phyloP scores from a whole-genome alignment of 2,113 vertebrate species.

The Euleptes europaea region DNA sequence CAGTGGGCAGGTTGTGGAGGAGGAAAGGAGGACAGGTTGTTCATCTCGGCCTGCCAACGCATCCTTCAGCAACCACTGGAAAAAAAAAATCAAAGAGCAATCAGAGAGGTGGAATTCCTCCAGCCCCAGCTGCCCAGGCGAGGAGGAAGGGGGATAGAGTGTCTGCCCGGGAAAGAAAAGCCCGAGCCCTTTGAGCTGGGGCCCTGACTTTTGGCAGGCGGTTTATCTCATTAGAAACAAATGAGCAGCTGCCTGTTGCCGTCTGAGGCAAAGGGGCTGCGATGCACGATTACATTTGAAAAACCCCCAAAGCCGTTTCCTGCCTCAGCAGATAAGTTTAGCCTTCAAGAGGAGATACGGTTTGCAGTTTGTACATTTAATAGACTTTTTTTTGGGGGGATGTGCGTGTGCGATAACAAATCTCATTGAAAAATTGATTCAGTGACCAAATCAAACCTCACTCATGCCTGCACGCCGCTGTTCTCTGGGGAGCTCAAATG shows the following conservation, averaged over 20 bases:
- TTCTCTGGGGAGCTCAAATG: not conserved
- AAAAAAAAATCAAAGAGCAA: not conserved
- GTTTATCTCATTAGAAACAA: slow-evolving; percentile 48
- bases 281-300: not conserved
- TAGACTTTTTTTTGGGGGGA: not conserved
- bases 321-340: slow-evolving; percentile 29
- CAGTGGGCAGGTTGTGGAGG: not conserved
- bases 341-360: slow-evolving; percentile 33
- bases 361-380: slow-evolving; percentile 14
- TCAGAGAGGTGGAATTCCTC: accelerated
- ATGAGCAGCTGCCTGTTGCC: slow-evolving; percentile 1
- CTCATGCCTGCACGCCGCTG: accelerated
- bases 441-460: not conserved
- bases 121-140: accelerated
- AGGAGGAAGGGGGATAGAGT: accelerated
- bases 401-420: not conserved
- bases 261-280: not conserved
- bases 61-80: not conserved
- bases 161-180: not conserved
- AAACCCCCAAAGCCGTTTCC: slow-evolving; percentile 33
- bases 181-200: not conserved
- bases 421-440: slow-evolving; percentile 12
- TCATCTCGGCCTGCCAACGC: slow-evolving; percentile 1
- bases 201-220: slow-evolving; percentile 1
- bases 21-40: not conserved